Evolutionary conservation across 2,888 invertebrate species (phyloP).

Genomic region (Meganola albula): DNA sequence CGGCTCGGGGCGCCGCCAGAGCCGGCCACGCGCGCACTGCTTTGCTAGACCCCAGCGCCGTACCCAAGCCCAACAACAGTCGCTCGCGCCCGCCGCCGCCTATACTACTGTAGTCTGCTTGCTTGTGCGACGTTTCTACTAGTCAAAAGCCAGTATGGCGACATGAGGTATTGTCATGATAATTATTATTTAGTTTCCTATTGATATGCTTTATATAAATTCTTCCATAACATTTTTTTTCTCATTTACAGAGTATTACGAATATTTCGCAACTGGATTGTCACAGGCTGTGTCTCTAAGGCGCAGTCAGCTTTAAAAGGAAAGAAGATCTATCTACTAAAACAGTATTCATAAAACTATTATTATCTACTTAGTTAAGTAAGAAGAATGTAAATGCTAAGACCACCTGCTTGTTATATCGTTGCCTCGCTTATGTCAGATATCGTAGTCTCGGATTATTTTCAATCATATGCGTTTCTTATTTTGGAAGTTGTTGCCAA

Average conservation of each 20-base stretch:
- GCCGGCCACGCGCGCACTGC: conserved; percentile 27
- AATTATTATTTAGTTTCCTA: conserved; percentile 15
- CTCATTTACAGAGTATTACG: conserved; percentile 55
- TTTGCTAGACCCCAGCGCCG: conserved; percentile 44
- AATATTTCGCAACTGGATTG: conserved; percentile 46
- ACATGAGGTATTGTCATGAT: too few relatives aligned
- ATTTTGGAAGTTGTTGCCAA: too few relatives aligned
- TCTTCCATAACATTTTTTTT: conserved; percentile 1
- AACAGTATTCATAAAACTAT: conserved; percentile 74
- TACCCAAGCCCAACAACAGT: conserved; percentile 51
- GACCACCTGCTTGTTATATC: conserved; percentile 47
- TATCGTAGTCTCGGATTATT: too few relatives aligned
- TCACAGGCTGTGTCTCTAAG: conserved; percentile 47
- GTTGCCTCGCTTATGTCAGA: conserved; percentile 53
- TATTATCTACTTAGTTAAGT: conserved; percentile 59
- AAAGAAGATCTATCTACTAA: conserved; percentile 71
- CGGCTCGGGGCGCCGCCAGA: conserved; percentile 19
- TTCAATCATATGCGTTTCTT: too few relatives aligned
- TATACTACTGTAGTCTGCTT: conserved; percentile 50
- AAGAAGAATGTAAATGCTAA: conserved; percentile 40
- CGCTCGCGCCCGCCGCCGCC: conserved; percentile 67
- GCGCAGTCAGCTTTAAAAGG: conserved; percentile 54
- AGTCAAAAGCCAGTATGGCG: conserved; percentile 70
- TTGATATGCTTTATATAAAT: too few relatives aligned
- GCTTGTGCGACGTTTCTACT: conserved; percentile 55